Percentiles rank a stretch among this genome's conserved stretches.
phyloP scores from a whole-genome alignment of 2,113 vertebrate species.

The Camelus bactrianus region DNA sequence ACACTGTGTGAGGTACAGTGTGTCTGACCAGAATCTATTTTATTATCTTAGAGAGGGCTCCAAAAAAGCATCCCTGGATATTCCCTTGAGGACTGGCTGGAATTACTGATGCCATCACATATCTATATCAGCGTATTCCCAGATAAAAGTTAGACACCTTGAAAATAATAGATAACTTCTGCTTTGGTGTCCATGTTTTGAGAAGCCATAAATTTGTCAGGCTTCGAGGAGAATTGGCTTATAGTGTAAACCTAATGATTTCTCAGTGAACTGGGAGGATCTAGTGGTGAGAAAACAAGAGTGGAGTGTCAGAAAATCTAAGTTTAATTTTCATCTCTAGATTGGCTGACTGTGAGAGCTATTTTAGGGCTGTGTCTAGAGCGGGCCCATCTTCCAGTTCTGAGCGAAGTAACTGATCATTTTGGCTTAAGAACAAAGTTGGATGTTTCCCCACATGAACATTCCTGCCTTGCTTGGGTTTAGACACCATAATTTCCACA shows the following conservation, averaged over 20 bases:
- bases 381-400: neutral
- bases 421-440: neutral
- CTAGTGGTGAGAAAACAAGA: constrained; percentile 64
- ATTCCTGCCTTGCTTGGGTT: neutral
- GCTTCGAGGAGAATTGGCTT: constrained; percentile 80
- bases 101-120: constrained; percentile 75
- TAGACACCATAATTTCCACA: neutral
- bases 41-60: constrained; percentile 75
- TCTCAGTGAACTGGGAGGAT: constrained; percentile 80
- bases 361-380: constrained; percentile 25
- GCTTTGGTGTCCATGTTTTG: constrained; percentile 76
- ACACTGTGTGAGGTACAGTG: constrained; percentile 62
- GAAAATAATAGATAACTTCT: constrained; percentile 83
- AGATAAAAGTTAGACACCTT: constrained; percentile 77
- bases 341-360: constrained; percentile 49
- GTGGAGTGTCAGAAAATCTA: constrained; percentile 75
- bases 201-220: constrained; percentile 84
- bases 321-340: constrained; percentile 74
- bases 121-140: constrained; percentile 67
- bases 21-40: constrained; percentile 70
- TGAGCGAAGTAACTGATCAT: neutral
- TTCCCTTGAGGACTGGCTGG: constrained; percentile 68
- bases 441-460: neutral
- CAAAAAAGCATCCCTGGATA: constrained; percentile 67
- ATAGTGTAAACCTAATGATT: constrained; percentile 78